Percentiles rank a stretch among this genome's conserved stretches.
phyloP scores from a whole-genome alignment of 2,113 vertebrate species.

The Syrmaticus mikado region DNA sequence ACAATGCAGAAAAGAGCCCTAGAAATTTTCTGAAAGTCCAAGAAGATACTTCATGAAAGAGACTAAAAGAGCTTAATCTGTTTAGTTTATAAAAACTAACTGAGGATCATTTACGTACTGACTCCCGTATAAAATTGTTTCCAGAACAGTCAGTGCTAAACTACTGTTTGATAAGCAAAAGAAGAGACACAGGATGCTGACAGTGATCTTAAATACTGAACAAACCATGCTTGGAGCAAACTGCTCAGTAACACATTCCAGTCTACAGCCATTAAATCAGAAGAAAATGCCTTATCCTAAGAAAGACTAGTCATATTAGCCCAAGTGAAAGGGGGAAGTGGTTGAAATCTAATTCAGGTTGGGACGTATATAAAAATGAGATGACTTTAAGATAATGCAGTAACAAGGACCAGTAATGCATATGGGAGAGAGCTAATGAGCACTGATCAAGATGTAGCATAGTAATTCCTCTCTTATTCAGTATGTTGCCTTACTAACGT shows the following conservation, averaged over 20 bases:
- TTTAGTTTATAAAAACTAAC: neutral
- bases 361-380: neutral
- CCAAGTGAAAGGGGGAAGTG: neutral
- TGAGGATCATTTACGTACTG: neutral
- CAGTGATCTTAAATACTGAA: neutral
- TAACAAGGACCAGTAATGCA: neutral
- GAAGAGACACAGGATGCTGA: neutral
- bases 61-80: neutral
- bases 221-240: neutral
- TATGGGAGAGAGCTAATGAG: neutral
- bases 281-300: neutral
- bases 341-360: neutral
- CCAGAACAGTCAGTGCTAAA: neutral
- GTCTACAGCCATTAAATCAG: neutral
- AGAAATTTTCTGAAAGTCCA: neutral
- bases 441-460: neutral
- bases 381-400: neutral
- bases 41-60: neutral
- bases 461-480: neutral
- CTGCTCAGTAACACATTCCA: neutral
- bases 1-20: neutral
- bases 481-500: neutral
- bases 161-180: neutral
- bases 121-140: neutral
- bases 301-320: neutral